Evolutionary conservation across 2,113 vertebrate species (phyloP).

Genomic region (Columba livia): DNA sequence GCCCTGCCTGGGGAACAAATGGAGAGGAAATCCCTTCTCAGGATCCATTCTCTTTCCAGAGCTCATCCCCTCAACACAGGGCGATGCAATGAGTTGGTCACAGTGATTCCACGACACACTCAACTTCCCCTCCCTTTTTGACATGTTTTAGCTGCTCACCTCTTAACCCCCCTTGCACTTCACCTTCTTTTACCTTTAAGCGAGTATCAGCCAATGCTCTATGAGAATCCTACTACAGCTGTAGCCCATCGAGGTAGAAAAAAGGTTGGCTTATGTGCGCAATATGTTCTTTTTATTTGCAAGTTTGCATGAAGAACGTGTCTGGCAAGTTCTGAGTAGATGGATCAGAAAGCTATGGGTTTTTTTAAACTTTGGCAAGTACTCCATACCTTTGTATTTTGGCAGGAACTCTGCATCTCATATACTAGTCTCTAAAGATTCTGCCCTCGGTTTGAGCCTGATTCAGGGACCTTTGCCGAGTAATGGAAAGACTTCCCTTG

Average conservation of each 20-base stretch:
- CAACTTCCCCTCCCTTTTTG: neutral
- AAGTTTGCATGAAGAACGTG: slow-evolving; percentile 70
- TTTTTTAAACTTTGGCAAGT: slow-evolving; percentile 50
- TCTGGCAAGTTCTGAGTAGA: slow-evolving; percentile 68
- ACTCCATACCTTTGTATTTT: slow-evolving; percentile 66
- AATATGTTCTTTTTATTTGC: slow-evolving; percentile 69
- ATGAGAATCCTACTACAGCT: slow-evolving; percentile 42
- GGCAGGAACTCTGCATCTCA: slow-evolving; percentile 62
- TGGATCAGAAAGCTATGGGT: slow-evolving; percentile 46
- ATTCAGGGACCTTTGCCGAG: neutral
- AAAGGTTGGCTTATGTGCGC: slow-evolving; percentile 37
- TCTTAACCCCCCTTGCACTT: neutral
- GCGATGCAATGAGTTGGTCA: neutral
- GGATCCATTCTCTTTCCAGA: neutral
- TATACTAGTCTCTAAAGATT: slow-evolving; percentile 64
- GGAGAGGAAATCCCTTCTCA: neutral
- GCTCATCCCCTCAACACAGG: neutral
- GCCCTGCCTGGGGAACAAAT: neutral
- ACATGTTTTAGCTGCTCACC: neutral
- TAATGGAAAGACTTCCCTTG: slow-evolving; percentile 48
- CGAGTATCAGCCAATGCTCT: neutral
- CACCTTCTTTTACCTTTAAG: slow-evolving; percentile 57
- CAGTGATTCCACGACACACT: neutral
- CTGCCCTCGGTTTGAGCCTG: slow-evolving; percentile 49
- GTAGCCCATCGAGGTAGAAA: slow-evolving; percentile 38